Evolutionary conservation across 2,888 invertebrate species (phyloP), one percentile per base, ranked within the genome.

Genomic region (Linnaemya tessellans): DNA sequence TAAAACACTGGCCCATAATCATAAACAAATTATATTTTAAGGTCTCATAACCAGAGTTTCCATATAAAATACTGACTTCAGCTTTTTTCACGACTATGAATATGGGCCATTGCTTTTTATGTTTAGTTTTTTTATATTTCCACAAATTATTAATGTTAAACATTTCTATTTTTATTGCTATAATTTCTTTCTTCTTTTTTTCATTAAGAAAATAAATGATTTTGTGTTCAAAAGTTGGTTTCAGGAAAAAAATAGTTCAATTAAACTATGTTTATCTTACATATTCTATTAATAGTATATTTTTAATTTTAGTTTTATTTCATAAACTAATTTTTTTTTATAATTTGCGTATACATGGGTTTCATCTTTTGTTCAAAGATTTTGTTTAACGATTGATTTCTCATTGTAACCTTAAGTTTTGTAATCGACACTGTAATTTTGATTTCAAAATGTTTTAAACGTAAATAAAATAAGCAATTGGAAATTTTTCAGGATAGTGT

Each of bases 321-420:
- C 11, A 49, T 56, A 65, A 65, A 70, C 11, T 68, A 83, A 65
- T 87, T 88, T 85, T 77, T 77, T 74, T 80, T 83, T 84, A 43
- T 51, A 77, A 65, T 79, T 90, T 90, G 91, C 90, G 90, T 90
- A 90, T 90, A 90, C 90, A 88, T 89, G 89, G 88, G 89, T 90
- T 88, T 89, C 74, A 86, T 41, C 70, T 18, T 73, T 81, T 84
- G 56, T 81, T 54, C 46, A 54, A 67, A 49, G 18, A 13, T 54
- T 67, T 56, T 71, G 13, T 25, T 22, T 54, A 64, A 15, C 25
- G 7, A 25, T 64, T 64, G 15, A 25, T 58, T 38, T 56, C 38
- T n/a, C 22, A 46, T 70, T 51, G n/a, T 49, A 9, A 41, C 4
- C 35, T 43, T 49, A 64, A 15, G 9, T 11, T 54, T 64, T 49